Percentiles rank a stretch among this genome's conserved stretches.
phyloP scores from a whole-genome alignment of 2,797 vertebrate species.

The Urophycis tenuis region DNA sequence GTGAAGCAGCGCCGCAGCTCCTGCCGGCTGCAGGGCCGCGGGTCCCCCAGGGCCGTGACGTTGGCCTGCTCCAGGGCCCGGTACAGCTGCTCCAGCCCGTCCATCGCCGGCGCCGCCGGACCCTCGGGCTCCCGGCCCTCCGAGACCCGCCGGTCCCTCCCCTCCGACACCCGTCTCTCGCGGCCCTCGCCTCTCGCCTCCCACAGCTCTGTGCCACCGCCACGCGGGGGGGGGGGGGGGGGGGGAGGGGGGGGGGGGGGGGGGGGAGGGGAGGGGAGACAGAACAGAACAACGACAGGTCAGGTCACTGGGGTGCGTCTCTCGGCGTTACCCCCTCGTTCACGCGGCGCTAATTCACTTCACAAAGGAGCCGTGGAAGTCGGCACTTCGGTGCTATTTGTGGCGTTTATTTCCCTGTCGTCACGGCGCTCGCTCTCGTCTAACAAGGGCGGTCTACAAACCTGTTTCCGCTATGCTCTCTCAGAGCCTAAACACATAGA shows the following conservation, averaged over 20 bases:
- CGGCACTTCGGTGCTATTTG: not conserved
- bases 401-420: not conserved
- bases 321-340: too few species aligned
- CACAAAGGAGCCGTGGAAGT: too few species aligned
- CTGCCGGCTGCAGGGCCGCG: slow-evolving; percentile 78
- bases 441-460: not conserved
- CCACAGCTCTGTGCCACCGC: slow-evolving; percentile 50
- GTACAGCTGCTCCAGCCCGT: slow-evolving; percentile 82
- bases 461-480: not conserved
- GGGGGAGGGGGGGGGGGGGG: too few species aligned
- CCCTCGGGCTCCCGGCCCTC: slow-evolving; percentile 65
- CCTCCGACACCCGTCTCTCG: slow-evolving; percentile 65
- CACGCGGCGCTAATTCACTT: not conserved
- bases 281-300: not conserved
- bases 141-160: slow-evolving; percentile 60
- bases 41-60: slow-evolving; percentile 77
- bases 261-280: too few species aligned
- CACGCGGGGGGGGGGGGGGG: too few species aligned
- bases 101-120: slow-evolving; percentile 26
- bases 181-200: slow-evolving; percentile 63
- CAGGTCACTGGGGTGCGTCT: not conserved
- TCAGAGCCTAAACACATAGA: not conserved
- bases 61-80: slow-evolving; percentile 77
- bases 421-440: not conserved
- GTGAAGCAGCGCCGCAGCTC: slow-evolving; percentile 78